Conservation (phyloP, 2,888 invertebrate genomes). For the Perizoma affinitatum region DNA sequence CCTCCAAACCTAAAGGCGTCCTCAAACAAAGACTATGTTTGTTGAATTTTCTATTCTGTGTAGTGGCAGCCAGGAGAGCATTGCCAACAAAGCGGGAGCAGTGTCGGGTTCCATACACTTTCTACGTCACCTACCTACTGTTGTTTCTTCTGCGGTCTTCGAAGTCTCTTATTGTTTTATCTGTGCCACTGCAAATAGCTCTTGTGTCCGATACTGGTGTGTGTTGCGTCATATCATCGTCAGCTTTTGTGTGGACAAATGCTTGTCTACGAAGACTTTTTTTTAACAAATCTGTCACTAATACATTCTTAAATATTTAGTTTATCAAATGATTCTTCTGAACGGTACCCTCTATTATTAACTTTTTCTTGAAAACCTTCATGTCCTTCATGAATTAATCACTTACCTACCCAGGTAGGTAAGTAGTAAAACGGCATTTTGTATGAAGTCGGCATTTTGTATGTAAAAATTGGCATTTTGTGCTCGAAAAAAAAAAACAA, state of each 20-base stretch:
- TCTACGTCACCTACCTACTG: slow-evolving; percentile 30
- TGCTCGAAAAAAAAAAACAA: no score
- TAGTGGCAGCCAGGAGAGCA: slow-evolving; percentile 58
- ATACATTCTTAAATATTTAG: no score
- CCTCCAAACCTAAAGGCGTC: slow-evolving; percentile 35
- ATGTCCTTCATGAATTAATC: no score
- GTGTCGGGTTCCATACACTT: slow-evolving; percentile 54
- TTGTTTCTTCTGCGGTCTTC: slow-evolving; percentile 4
- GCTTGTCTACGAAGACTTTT: no score
- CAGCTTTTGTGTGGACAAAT: slow-evolving; percentile 10
- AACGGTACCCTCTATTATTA: no score
- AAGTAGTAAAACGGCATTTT: no score
- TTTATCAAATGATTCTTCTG: no score
- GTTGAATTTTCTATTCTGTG: slow-evolving; percentile 43
- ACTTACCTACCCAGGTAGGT: no score
- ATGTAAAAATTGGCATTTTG: no score
- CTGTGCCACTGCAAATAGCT: slow-evolving; percentile 26
- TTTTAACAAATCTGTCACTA: no score
- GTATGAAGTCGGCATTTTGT: no score
- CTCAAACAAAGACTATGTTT: slow-evolving; percentile 38
- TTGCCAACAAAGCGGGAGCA: slow-evolving; percentile 61
- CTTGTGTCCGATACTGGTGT: slow-evolving; percentile 36
- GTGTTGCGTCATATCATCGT: slow-evolving; percentile 19
- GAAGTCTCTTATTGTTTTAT: slow-evolving; percentile 3
- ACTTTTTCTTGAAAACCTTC: no score